Evolutionary conservation across 2,113 vertebrate species (phyloP).

Genomic region (Sciurus niger): DNA sequence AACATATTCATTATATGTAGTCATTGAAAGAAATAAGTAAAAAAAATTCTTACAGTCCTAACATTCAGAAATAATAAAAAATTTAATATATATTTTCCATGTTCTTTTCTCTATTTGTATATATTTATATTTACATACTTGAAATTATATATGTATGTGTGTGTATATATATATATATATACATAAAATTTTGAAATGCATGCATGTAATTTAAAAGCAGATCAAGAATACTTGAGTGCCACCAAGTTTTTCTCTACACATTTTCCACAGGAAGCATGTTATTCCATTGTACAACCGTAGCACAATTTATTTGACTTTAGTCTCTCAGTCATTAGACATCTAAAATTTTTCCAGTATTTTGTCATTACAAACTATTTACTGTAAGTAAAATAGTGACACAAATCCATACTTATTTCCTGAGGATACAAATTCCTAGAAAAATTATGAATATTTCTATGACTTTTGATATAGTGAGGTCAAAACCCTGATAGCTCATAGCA

Average conservation of each 20-base stretch:
- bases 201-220: conserved; percentile 1
- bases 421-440: neutral
- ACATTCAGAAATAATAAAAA: neutral
- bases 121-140: neutral
- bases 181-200: neutral
- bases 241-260: neutral
- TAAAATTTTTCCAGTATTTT: neutral
- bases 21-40: neutral
- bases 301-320: neutral
- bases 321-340: neutral
- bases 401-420: neutral
- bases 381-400: neutral
- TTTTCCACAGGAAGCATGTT: neutral
- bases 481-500: neutral
- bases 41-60: neutral
- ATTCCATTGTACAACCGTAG: neutral
- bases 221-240: neutral
- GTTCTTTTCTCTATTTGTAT: neutral
- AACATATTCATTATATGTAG: neutral
- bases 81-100: neutral
- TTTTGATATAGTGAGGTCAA: neutral
- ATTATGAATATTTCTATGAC: neutral
- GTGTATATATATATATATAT: neutral
- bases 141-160: neutral
- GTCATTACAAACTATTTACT: neutral